Evolutionary conservation across 1,140 invertebrate genomes (phyloP).

Genomic region (Caenorhabditis briggsae): DNA sequence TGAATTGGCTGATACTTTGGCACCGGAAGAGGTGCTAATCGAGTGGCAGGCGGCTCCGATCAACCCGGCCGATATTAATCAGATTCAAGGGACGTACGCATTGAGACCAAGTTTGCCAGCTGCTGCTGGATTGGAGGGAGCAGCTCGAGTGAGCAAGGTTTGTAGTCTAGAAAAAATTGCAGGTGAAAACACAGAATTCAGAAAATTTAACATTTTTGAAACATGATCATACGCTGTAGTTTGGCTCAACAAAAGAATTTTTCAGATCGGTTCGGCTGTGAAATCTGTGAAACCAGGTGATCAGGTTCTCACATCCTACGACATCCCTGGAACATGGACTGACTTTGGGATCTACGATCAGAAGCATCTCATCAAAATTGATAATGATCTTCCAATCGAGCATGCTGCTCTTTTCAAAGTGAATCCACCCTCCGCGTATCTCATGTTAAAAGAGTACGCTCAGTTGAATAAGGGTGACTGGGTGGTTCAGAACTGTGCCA

Average conservation of each 20-base stretch:
- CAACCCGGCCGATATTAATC: conserved; percentile 98
- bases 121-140: conserved; percentile 73
- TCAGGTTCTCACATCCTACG: conserved; percentile 69
- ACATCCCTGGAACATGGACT: conserved; percentile 72
- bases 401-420: conserved; percentile 79
- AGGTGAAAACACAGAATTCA: not conserved
- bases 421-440: conserved; percentile 94
- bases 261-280: conserved; percentile 69
- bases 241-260: not conserved
- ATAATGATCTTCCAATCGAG: conserved; percentile 57
- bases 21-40: conserved; percentile 62
- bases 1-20: conserved; percentile 47
- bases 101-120: conserved; percentile 73
- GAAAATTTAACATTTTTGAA: too few species aligned
- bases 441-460: conserved; percentile 89
- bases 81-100: conserved; percentile 81
- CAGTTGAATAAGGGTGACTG: conserved; percentile 85
- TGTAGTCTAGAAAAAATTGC: not conserved
- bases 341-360: conserved; percentile 63
- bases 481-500: conserved; percentile 95
- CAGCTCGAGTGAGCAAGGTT: conserved; percentile 60
- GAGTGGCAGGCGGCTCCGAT: conserved; percentile 86
- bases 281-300: conserved; percentile 67
- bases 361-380: conserved; percentile 61
- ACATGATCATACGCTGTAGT: not conserved